Evolutionary conservation across 2,888 invertebrate genomes (phyloP), one percentile per base, ranked within the genome.

Genomic region (Eupithecia inturbata): DNA sequence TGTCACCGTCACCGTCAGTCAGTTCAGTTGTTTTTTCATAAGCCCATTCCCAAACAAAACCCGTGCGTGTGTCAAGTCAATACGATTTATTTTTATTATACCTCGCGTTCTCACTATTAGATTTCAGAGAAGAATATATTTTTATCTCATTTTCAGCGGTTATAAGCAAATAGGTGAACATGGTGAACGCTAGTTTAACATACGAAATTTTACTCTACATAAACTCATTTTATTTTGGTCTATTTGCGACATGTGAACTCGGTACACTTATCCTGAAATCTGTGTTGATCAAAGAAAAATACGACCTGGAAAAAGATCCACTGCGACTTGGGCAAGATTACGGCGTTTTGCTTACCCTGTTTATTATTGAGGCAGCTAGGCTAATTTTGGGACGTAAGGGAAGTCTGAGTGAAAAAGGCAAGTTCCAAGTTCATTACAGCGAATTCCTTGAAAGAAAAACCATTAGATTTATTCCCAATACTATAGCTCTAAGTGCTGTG

Each of bases 171-270:
- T 64, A 60, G 9, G 41, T 36, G 39, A 36, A 31, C 71, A 96
- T 96, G 95, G 95, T 97, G 86, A 97, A 97, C 87, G 96, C 97
- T 73, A 97, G 97, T 83, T 95, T 98, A 88, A 96, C 96, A 28
- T 97, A 97, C 84, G 97, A 98, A 95, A 97, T 98, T 87, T 95
- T 97, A 70, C 95, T 98, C 84, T 98, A 97, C 90, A 95, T 98
- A 81, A 97, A 98, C 94, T 97, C 97, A 36, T 97, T 97, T 95
- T 98, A 98, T 92, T 97, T 97, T 87, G 97, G 97, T 85, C 96
- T 97, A 93, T 97, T 97, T 89, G 96, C 97, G 68, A 95, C 96
- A 77, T 97, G 97, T 89, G 97, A 98, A 92, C 92, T 97, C 80
- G 96, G 97, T 77, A 97, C 97, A 90, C 96, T 96, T 82, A 95